Evolutionary conservation across 2,113 vertebrate species (phyloP), one percentile per base, ranked within the genome.

Genomic region (Chamaea fasciata): DNA sequence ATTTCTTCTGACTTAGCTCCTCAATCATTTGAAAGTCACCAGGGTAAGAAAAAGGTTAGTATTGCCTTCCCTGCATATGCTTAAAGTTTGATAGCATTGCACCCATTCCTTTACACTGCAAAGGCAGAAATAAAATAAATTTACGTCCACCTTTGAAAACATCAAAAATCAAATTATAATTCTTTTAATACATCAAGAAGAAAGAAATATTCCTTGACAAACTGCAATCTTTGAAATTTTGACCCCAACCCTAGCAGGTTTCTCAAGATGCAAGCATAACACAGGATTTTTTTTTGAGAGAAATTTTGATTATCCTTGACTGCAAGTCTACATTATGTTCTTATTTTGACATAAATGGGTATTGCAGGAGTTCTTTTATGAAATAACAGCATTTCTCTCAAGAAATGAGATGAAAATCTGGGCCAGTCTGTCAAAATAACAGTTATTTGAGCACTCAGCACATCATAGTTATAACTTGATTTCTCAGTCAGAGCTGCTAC

Each of bases 341-440:
- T 92, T 86, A 63, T 50, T 92, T 90, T 95, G 92, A 94, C 91
- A 84, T 83, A 89, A 94, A 89, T 81, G 63, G 71, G 44, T 94
- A 89, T 92, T 94, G 52, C 2, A 5, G 39, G 64, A 95, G 56
- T 70, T 78, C 64, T 88, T 94, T 94, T 59, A 89, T 70, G 71
- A 92, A 94, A 70, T 89, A 92, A 92, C 33, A 60, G 19, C 35
- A 78, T 92, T 95, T 89, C 39, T 93, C 55, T 95, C 39, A 59
- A 94, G 47, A 90, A 92, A 84, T 52, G 19, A 90, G 57, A 88
- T 74, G 23, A 88, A 41, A 92, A 90, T 89, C 80, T 93, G 68
- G 68, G 86, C 60, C 27, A 55, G 30, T 86, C 83, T 92, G 83
- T 83, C 83, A 94, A 94, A 83, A 86, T 90, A 95, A 69, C 60